Evolutionary conservation across 2,797 vertebrate species (phyloP).

Genomic region (Spinus olivaceus): DNA sequence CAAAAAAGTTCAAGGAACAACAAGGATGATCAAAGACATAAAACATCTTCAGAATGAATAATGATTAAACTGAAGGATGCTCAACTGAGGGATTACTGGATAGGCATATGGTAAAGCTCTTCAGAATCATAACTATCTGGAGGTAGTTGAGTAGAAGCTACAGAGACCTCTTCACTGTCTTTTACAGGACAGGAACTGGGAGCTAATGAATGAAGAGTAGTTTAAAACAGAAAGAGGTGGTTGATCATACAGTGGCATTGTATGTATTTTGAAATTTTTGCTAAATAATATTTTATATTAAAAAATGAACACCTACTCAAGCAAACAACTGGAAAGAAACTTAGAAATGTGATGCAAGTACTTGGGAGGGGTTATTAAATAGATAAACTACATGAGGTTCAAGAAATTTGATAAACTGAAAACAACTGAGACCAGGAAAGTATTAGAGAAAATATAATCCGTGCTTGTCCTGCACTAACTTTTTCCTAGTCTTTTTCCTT

Average conservation of each 20-base stretch:
- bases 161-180: neutral
- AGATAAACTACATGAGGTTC: neutral
- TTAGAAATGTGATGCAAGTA: neutral
- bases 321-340: neutral
- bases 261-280: neutral
- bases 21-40: neutral
- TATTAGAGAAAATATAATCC: neutral
- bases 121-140: neutral
- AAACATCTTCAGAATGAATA: neutral
- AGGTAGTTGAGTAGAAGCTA: neutral
- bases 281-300: neutral
- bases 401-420: neutral
- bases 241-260: neutral
- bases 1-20: neutral
- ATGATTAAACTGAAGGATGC: neutral
- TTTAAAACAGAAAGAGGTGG: neutral
- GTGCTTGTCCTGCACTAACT: neutral
- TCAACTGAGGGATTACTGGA: neutral
- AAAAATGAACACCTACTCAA: neutral
- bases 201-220: neutral
- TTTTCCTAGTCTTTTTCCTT: neutral
- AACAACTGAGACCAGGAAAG: neutral
- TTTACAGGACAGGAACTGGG: neutral
- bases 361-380: neutral
- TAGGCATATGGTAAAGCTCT: neutral